A percentile compares a stretch with the other conserved stretches of the same genome.
Evolutionary conservation across 2,888 invertebrate genomes (phyloP).

Genomic region (Mongoloraphidia duomilia): DNA sequence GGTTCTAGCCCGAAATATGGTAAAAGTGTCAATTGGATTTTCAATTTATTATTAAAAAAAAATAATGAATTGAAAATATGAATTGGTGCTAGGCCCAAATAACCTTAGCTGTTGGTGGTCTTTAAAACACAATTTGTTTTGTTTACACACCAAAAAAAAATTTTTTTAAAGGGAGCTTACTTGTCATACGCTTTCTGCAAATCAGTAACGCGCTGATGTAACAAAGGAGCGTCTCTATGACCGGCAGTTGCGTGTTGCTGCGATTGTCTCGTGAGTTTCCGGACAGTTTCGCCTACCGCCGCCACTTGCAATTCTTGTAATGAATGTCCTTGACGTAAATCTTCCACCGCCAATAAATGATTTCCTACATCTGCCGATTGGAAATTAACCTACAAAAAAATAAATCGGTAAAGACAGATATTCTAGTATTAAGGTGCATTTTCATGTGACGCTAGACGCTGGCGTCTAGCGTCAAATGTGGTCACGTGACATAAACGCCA

Average conservation of each 20-base stretch:
- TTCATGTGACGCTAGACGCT: too few species aligned
- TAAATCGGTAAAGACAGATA: neutral
- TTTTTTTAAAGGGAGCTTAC: conserved; percentile 24
- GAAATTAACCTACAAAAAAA: conserved; percentile 40
- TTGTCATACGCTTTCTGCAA: conserved; percentile 66
- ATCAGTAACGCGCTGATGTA: conserved; percentile 58
- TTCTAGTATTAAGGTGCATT: too few species aligned
- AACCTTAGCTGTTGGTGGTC: too few species aligned
- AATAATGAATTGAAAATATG: too few species aligned
- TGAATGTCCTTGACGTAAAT: conserved; percentile 85
- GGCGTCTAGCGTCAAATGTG: too few species aligned
- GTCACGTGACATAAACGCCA: too few species aligned
- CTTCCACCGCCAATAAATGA: conserved; percentile 88
- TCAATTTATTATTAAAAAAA: too few species aligned
- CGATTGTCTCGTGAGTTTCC: conserved; percentile 48
- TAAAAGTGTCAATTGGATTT: too few species aligned
- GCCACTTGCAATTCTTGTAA: conserved; percentile 84
- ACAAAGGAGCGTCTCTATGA: conserved; percentile 40
- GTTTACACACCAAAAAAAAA: too few species aligned
- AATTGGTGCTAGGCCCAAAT: too few species aligned
- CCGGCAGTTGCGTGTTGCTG: conserved; percentile 32
- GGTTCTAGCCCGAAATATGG: too few species aligned
- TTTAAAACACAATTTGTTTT: too few species aligned
- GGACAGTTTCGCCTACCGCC: conserved; percentile 72
- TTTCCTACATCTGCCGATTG: conserved; percentile 81